A percentile compares a stretch with the other conserved stretches of the same genome.
phyloP scores from a whole-genome alignment of 2,113 vertebrate species.

The Bubo bubo region DNA sequence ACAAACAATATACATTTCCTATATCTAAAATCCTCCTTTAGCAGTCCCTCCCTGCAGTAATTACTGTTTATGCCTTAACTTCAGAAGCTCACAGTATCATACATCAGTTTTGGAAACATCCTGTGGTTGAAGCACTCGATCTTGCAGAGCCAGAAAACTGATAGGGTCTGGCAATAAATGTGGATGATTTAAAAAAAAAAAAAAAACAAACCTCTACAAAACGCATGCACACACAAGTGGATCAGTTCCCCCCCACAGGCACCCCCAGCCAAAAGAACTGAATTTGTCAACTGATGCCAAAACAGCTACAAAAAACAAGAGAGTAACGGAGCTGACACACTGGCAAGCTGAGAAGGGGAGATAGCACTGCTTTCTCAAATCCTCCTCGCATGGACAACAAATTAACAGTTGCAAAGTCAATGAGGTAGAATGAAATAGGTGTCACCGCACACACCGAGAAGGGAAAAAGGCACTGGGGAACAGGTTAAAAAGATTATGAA shows the following conservation, averaged over 20 bases:
- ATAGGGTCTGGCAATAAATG: conserved; percentile 19
- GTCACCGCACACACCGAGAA: accelerated
- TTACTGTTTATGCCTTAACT: conserved; percentile 62
- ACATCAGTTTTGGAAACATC: conserved; percentile 68
- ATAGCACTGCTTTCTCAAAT: not conserved
- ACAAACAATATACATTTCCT: not conserved
- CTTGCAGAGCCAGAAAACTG: conserved; percentile 32
- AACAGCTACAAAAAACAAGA: not conserved
- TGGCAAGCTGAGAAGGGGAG: not conserved
- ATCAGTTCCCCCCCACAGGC: not conserved
- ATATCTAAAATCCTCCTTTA: conserved; percentile 14
- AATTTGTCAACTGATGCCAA: not conserved
- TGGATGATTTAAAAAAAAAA: not conserved
- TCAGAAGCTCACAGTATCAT: conserved; percentile 57
- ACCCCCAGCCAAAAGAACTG: not conserved
- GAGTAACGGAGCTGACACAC: not conserved
- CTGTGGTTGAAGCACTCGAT: conserved; percentile 45
- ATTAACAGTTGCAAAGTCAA: not conserved
- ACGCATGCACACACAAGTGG: accelerated
- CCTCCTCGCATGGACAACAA: not conserved
- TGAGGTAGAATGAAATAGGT: not conserved
- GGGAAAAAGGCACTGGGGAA: not conserved
- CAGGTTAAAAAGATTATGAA: not conserved
- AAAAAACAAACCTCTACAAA: not conserved
- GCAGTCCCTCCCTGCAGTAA: conserved; percentile 53